Evolutionary conservation across 92 coral and sea anemone species (phyloP), one percentile per base, ranked within the genome.

Genomic region (Bergia puertoricense): DNA sequence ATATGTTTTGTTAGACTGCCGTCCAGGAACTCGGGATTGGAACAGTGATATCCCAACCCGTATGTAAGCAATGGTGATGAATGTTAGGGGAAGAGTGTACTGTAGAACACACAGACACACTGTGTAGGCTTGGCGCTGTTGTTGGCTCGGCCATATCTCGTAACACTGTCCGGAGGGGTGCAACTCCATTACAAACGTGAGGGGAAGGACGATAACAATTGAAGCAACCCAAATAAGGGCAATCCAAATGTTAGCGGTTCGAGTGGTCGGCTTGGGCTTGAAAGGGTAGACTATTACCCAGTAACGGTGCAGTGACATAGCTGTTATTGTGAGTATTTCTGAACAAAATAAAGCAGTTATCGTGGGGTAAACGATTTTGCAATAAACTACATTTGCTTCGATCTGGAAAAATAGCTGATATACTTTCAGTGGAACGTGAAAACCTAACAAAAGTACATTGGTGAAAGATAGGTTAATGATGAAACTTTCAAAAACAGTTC

Each of bases 281-380:
- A 85, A 68, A 23, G 92, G 92, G 5, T 89, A 51, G 0, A 89
- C 85, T 20, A 89, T 88, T 15, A 84, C 92, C 89, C 92, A 85
- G 76, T 65, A 85, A 14, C 92, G 82, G 5, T 88, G 86, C 85
- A 85, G 86, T 40, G 89, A 85, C 92, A 89, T 78, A 51, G 92
- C 92, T 0, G 92, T 85, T 45, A 89, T 85, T 6, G 92, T 89
- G 69, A 89, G 82, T 76, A 79, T 79, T 67, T 79, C 82, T 3
- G 66, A 79, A 51, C 82, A 79, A 36, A 79, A 79, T 18, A 79
- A 50, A n/a, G 65, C 82, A 50, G 62, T 79, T 23, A 79, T 50
- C 43, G 48, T 50, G 6, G 82, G 67, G 23, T 50, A 79, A 15
- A 79, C 62, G n/a, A 30, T 5, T 45, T 79, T 79, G 62, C 82